These are phyloP conservation scores for Progne subis DNA, from an alignment of 2,113 vertebrate species.

Conservation along the genomic window DNA sequence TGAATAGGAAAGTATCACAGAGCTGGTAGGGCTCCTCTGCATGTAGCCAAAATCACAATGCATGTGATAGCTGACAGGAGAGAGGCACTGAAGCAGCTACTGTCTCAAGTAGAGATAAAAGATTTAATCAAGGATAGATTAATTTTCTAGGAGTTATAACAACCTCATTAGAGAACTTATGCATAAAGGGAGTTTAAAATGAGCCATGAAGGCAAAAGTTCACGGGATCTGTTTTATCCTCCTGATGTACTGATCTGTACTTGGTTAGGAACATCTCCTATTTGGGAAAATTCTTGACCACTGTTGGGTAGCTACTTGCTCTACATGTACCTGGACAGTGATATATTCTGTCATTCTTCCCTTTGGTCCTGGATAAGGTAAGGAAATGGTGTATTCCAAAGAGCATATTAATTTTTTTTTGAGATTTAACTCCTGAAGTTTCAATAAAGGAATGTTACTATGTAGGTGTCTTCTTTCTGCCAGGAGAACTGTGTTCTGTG, in stretches of 20 bases:
- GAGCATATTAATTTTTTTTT: accelerated
- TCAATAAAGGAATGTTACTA: not conserved
- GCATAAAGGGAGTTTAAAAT: not conserved
- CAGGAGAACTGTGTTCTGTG: not conserved
- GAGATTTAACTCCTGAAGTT: not conserved
- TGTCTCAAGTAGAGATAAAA: not conserved
- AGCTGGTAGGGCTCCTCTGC: not conserved
- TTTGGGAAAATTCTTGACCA: not conserved
- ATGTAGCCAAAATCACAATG: not conserved
- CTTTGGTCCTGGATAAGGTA: not conserved
- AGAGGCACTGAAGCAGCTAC: not conserved
- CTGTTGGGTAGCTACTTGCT: not conserved
- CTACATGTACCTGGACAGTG: not conserved
- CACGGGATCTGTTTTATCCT: not conserved
- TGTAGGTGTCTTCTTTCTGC: not conserved
- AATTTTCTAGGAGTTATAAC: not conserved
- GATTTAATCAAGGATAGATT: not conserved
- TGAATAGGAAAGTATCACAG: not conserved
- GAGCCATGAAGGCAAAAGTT: not conserved
- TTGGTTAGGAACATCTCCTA: not conserved
- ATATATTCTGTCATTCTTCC: not conserved
- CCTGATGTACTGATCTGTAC: not conserved
- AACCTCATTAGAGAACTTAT: not conserved
- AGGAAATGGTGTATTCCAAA: not conserved
- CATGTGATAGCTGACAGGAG: not conserved